Base-by-base conservation (phyloP, 2,797 vertebrate genomes). In the Ateles fusciceps region DNA sequence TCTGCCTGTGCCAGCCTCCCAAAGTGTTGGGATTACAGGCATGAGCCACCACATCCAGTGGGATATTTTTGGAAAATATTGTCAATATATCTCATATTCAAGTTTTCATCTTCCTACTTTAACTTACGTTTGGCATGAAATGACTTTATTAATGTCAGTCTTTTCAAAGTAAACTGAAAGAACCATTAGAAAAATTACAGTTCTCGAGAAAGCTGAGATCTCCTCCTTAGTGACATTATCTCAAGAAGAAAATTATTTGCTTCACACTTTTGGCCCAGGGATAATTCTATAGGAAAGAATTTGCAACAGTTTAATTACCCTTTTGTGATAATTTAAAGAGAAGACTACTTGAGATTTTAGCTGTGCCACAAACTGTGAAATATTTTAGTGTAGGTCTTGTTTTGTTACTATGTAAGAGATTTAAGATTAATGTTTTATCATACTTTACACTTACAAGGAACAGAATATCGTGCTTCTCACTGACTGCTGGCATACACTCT, bases 121-220 rank as follows among this genome's bases (percentile, higher is more conserved):
- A 94, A 88, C 50, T 86, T 96, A 50, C 12, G 4, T 79, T 71
- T 52, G 36, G 6, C 19, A 83, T 14, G 36, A 80, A 85, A 55
- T 80, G 4, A 86, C 8, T 61, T 94, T 61, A 89, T 92, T 64
- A 93, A 30, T 68, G n/a, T 89, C 33, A 33, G 17, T 84, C 59
- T 72, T 55, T 71, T 92, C 36, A 72, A 85, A 72, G 42, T 81
- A 64, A 46, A 85, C 19, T 89, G 71, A 15, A 78, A 91, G 48
- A 85, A 86, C 7, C 42, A 44, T 81, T 55, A 42, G n/a, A 94
- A 88, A 87, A 96, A 88, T 71, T 28, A 76, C 13, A 76, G 46
- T 94, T 97, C 52, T 95, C 75, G 78, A 81, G 74, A 95, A 96
- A 96, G 24, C 57, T 68, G 68, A 90, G 28, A 78, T 33, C 11